phyloP scores from a whole-genome alignment of 2,113 vertebrate genomes.

The Gopherus evgoodei region DNA sequence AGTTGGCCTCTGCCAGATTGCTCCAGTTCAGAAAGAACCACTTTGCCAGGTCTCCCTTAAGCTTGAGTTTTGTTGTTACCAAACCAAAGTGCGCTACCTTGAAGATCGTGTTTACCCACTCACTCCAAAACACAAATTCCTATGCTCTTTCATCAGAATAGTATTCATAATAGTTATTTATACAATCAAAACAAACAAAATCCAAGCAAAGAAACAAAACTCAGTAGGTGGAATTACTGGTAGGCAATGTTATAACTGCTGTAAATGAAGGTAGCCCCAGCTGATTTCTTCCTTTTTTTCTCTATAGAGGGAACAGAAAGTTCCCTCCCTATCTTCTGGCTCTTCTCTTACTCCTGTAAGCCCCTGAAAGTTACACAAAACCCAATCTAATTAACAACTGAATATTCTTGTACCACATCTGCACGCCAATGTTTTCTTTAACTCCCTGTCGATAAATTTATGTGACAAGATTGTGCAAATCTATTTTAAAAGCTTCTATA shows the following conservation, averaged over 20 bases:
- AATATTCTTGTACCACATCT: conserved; percentile 21
- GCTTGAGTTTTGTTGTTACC: not conserved
- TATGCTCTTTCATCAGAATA: not conserved
- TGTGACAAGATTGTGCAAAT: not conserved
- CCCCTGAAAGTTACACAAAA: not conserved
- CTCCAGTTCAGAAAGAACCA: not conserved
- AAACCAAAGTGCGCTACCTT: not conserved
- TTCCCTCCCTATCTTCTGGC: not conserved
- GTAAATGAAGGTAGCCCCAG: not conserved
- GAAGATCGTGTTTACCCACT: not conserved
- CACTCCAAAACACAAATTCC: not conserved
- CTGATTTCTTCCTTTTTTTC: not conserved
- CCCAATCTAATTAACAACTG: not conserved
- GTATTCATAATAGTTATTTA: not conserved
- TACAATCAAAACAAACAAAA: not conserved
- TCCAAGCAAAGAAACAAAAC: not conserved
- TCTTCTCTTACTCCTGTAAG: not conserved
- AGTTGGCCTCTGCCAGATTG: not conserved
- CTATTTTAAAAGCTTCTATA: not conserved
- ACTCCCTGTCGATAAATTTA: not conserved
- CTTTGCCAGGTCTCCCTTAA: not conserved
- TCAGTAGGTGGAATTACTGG: not conserved
- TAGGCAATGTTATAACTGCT: not conserved
- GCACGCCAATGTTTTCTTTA: not conserved
- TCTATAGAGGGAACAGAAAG: not conserved